Base-by-base conservation (phyloP, 92 coral and sea anemone species). In the Phenganax stokvisi region DNA sequence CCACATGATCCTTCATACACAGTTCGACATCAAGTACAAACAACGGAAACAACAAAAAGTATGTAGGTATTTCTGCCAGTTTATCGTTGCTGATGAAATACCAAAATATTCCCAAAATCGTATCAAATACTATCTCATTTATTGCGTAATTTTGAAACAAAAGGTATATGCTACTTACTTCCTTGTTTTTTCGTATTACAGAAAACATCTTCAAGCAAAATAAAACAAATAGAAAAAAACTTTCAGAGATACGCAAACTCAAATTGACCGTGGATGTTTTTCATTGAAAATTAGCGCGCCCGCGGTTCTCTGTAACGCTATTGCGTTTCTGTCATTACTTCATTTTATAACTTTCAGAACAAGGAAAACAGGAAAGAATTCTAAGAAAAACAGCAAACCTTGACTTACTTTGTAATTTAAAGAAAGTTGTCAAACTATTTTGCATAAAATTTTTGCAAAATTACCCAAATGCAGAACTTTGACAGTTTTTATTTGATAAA, bases 131-230 rank as follows among this genome's bases (percentile, higher is more conserved):
- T 12, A 61, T 61, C 25, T 61, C n/a, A 61, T 6, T 3, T 7
- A 61, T 17, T 61, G n/a, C 9, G 25, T 61, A 28, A 17, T 61
- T 17, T 15, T 61, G 13, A 15, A 28, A 3, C 0, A 15, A 15
- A 15, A 61, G 25, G n/a, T 61, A 69, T 30, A 7, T 51, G 10
- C 56, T 44, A 65, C 83, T 65, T 79, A 79, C 83, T 60, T 79
- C 83, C 30, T 79, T 79, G 61, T 79, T 63, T 52, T 79, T 79
- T 56, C 74, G 47, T 79, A 79, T 63, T 7, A 79, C 54, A 8
- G 83, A 79, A n/a, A 44, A 79, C 83, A 79, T 79, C 15, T 67
- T 79, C 52, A 13, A 59, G 47, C 47, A 37, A 37, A 68, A 68
- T 68, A 68, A 67, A 68, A 68, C 16, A 37, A 16, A 17, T 30